These are phyloP conservation scores for Drosophila birchii DNA, from an alignment of 2,888 invertebrate species.

Conservation along the genomic window DNA sequence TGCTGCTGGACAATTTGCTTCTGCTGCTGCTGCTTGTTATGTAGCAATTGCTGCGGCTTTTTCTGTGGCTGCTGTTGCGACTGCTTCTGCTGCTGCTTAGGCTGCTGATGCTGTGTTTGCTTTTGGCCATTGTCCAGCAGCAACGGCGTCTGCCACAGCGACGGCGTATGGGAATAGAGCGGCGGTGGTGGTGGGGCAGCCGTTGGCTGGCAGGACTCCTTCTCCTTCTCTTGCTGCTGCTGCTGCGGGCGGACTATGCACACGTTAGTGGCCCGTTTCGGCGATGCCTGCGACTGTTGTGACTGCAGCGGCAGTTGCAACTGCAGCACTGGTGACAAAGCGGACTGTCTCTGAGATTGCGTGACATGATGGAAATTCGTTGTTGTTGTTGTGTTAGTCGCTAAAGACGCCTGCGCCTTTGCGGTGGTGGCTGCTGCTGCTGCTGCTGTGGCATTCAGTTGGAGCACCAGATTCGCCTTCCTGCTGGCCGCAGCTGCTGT, in stretches of 20 bases:
- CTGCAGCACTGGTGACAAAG: slow-evolving; percentile 57
- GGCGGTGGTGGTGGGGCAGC: slow-evolving; percentile 67
- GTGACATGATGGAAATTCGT: slow-evolving; percentile 80
- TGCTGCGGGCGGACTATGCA: slow-evolving; percentile 80
- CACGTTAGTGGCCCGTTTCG: slow-evolving; percentile 75
- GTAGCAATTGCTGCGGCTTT: slow-evolving; percentile 55
- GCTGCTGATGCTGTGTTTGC: slow-evolving; percentile 57
- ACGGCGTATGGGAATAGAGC: slow-evolving; percentile 76
- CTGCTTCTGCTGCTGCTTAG: slow-evolving; percentile 49
- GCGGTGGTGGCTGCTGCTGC: slow-evolving; percentile 34
- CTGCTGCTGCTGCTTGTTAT: slow-evolving; percentile 49
- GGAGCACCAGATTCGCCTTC: slow-evolving; percentile 43
- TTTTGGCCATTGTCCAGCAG: slow-evolving; percentile 74
- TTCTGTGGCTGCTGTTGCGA: slow-evolving; percentile 53
- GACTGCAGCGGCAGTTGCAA: slow-evolving; percentile 62
- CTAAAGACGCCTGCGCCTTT: slow-evolving; percentile 79
- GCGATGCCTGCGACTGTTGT: slow-evolving; percentile 62
- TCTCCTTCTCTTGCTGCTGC: slow-evolving; percentile 66
- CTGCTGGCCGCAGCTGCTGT: slow-evolving; percentile 37
- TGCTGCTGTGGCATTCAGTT: slow-evolving; percentile 39
- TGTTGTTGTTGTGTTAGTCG: slow-evolving; percentile 49
- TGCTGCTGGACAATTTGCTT: slow-evolving; percentile 51
- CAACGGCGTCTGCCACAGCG: slow-evolving; percentile 82
- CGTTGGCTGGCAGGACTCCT: slow-evolving; percentile 43
- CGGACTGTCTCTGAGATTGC: slow-evolving; percentile 72